A percentile compares a stretch with the other conserved stretches of the same genome.
phyloP scores from a whole-genome alignment of 2,113 vertebrate species.

The Eleginops maclovinus region DNA sequence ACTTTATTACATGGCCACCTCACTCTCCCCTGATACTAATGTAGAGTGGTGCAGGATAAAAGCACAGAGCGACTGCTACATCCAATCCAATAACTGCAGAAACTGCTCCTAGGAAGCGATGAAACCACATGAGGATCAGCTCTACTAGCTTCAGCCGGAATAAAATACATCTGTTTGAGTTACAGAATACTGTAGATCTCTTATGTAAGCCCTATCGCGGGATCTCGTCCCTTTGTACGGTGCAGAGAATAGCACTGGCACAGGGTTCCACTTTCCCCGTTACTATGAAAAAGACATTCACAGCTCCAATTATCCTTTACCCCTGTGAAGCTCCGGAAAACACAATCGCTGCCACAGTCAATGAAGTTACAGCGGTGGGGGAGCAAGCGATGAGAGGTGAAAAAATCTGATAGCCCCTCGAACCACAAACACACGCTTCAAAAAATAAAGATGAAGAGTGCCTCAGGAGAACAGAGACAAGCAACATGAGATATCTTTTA shows the following conservation, averaged over 20 bases:
- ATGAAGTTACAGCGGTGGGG: constrained; percentile 57
- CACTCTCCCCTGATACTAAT: constrained; percentile 40
- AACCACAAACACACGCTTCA: neutral
- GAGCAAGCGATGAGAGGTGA: constrained; percentile 36
- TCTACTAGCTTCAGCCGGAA: constrained; percentile 28
- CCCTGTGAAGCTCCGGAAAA: constrained; percentile 54
- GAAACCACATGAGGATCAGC: constrained; percentile 42
- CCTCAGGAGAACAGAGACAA: constrained; percentile 48
- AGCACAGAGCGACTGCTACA: constrained; percentile 38
- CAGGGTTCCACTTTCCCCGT: constrained; percentile 54
- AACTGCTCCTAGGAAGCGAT: constrained; percentile 22
- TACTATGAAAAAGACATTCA: constrained; percentile 69
- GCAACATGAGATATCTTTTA: constrained; percentile 68
- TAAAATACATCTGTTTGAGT: constrained; percentile 69
- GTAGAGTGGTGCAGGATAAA: constrained; percentile 45
- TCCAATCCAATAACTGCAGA: constrained; percentile 34
- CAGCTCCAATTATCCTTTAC: constrained; percentile 72
- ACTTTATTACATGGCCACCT: constrained; percentile 49
- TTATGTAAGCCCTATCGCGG: constrained; percentile 58
- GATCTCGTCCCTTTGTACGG: constrained; percentile 62
- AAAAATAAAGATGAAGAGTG: constrained; percentile 38
- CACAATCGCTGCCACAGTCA: constrained; percentile 67
- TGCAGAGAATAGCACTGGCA: constrained; percentile 54
- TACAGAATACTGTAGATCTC: constrained; percentile 64
- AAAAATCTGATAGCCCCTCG: constrained; percentile 8